Evolutionary conservation across 1,140 invertebrate genomes (phyloP), one percentile per base, ranked within the genome.

Genomic region (Triops cancriformis): DNA sequence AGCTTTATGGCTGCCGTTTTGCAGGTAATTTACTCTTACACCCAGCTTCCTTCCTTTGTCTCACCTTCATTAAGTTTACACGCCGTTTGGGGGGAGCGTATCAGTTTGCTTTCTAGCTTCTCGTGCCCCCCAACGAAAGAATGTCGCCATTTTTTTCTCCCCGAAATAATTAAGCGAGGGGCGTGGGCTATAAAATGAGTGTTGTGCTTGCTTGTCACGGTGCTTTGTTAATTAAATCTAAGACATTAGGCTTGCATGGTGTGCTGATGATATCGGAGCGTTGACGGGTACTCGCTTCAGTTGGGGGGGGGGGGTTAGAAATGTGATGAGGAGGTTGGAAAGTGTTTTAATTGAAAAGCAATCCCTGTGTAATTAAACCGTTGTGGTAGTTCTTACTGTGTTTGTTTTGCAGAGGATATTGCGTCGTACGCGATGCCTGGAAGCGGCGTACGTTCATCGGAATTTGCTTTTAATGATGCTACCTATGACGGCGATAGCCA

Each of bases 371-470:
- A 64, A 64, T 64, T 64, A 64, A 64, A 64, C 43, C 23, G 51
- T 64, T 23, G 18, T 18, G 51, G 9, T 64, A n/a, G 51, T 14
- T 64, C 2, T 64, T 64, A 64, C 18, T 64, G 51, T 9, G 51
- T 75, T 75, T 79, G 76, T 79, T 79, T 85, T 85, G 28, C 86
- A 92, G 92, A 90, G 83, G 90, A 90, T 18, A 83, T 93, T 4
- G 81, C 90, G 45, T 88, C 89, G 42, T 94, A 94, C 84, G 85
- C 85, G 11, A 88, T 90, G 81, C 90, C 90, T 1, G 89, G 91
- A 81, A 89, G 90, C 6, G 82, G 85, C 31, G 80, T 82, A n/a
- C 83, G 87, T 72, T 85, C 88, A 80, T 80, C 87, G 82, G 84
- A 87, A 82, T 81, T 87, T 79, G 81, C 88, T 79, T 86, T 93